Evolutionary conservation across 2,113 vertebrate species (phyloP).

Genomic region (Eupsittula cactorum): DNA sequence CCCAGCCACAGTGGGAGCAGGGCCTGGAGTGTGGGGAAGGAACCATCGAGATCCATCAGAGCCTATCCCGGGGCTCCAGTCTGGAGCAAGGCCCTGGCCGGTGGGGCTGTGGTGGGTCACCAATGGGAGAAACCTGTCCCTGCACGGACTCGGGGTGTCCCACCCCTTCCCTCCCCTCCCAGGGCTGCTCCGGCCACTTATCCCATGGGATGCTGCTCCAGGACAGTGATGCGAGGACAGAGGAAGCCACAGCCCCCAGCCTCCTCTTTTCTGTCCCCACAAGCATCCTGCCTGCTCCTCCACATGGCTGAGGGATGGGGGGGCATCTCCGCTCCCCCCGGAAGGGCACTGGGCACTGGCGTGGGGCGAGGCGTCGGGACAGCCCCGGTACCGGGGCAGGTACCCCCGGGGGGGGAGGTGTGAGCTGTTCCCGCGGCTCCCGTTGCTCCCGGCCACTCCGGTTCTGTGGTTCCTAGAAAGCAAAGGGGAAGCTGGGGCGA

Average conservation of each 20-base stretch:
- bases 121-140: rapidly evolving
- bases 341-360: neutral
- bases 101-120: rapidly evolving
- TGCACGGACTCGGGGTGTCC: neutral
- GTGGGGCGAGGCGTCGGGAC: rapidly evolving
- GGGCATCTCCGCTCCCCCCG: neutral
- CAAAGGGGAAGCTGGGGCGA: neutral
- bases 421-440: rapidly evolving
- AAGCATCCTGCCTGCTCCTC: neutral
- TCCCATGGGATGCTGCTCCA: neutral
- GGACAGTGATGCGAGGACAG: rapidly evolving
- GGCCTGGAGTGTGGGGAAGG: rapidly evolving
- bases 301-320: neutral
- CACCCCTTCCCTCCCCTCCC: neutral
- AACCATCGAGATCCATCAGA: rapidly evolving
- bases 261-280: neutral
- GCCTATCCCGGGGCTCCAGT: rapidly evolving
- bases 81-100: neutral
- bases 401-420: neutral
- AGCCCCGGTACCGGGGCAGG: neutral
- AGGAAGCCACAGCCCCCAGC: neutral
- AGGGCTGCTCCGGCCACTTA: rapidly evolving
- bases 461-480: conserved; percentile 47
- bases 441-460: neutral
- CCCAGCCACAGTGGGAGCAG: neutral